Base-by-base conservation (phyloP, 2,113 vertebrate species). In the Okapia johnstoni region DNA sequence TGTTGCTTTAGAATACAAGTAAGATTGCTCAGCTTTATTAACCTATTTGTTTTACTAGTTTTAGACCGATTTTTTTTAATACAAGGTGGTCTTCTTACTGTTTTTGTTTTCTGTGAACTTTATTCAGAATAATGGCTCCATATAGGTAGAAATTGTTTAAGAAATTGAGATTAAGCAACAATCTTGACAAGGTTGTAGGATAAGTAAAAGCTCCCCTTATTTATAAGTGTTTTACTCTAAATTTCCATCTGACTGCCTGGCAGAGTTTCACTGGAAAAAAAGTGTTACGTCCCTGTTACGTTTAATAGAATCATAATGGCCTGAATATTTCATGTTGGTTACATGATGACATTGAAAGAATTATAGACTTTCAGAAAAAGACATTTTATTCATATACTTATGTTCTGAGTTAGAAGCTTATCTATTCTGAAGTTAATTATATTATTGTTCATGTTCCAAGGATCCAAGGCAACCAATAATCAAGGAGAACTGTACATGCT, bases 281-380 rank as follows among this genome's bases (percentile, higher is more conserved):
- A 77, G 36, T 6, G 2, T 95, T 97, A 63, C 86, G 97, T 97
- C 55, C 19, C 88, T 98, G 61, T 97, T 98, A 97, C 66, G 73
- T 95, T 98, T 98, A 98, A 97, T 97, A 98, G 87, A 98, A 95
- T 95, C 84, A 76, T 97, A 98, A 98, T 97, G 90, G 70, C 96
- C 95, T 94, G 92, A 98, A 97, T 97, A 54, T 98, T 98, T 97
- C 95, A 76, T 94, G 84, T 98, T 98, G 97, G 89, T 93, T 98
- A 58, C 87, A 77, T 2, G 26, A 60, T 98, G 96, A 92, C 96
- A 97, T 98, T 98, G 98, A 95, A 94, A 98, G 70, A 83, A 98
- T 95, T 84, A 85, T 86, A 97, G 94, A 66, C 87, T 98, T 99
- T 98, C 85, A 86, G 48, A 97, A 98, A 97, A 97, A 17, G 58